These are phyloP conservation scores for Leucania comma DNA, from an alignment of 2,888 invertebrate genomes.

Conservation along the genomic window DNA sequence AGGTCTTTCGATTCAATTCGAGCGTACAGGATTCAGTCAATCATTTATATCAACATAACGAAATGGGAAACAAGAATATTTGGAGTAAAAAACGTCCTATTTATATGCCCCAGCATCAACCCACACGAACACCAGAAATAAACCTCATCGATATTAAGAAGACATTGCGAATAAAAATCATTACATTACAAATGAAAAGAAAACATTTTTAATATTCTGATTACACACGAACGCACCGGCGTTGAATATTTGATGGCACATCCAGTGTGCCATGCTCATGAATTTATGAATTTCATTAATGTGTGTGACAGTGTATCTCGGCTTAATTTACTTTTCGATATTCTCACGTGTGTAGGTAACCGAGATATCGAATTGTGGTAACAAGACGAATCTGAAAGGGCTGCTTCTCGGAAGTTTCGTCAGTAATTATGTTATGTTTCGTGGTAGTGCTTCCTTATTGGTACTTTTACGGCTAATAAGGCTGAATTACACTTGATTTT, in stretches of 20 bases:
- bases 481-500: not conserved
- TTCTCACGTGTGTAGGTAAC: conserved; percentile 54
- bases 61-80: conserved; percentile 2
- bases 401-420: conserved; percentile 5
- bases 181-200: conserved; percentile 69
- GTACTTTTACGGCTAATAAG: conserved; percentile 4
- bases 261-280: conserved; percentile 68
- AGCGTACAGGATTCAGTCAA: not conserved
- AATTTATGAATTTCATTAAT: conserved; percentile 83
- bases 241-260: conserved; percentile 77
- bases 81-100: conserved; percentile 4
- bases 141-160: conserved; percentile 32
- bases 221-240: conserved; percentile 66
- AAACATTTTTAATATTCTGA: conserved; percentile 81
- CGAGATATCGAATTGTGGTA: conserved; percentile 45
- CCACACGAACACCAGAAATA: conserved; percentile 30
- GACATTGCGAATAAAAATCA: conserved; percentile 51
- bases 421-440: conserved; percentile 18
- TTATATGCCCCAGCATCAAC: conserved; percentile 8
- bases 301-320: conserved; percentile 62
- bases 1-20: conserved; percentile 1
- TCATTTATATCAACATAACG: conserved; percentile 10
- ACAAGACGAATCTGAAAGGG: conserved; percentile 2
- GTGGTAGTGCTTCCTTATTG: conserved; percentile 17
- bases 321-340: conserved; percentile 66